Conservation (phyloP, 2,797 vertebrate genomes). For the Ispidina lecontei region DNA sequence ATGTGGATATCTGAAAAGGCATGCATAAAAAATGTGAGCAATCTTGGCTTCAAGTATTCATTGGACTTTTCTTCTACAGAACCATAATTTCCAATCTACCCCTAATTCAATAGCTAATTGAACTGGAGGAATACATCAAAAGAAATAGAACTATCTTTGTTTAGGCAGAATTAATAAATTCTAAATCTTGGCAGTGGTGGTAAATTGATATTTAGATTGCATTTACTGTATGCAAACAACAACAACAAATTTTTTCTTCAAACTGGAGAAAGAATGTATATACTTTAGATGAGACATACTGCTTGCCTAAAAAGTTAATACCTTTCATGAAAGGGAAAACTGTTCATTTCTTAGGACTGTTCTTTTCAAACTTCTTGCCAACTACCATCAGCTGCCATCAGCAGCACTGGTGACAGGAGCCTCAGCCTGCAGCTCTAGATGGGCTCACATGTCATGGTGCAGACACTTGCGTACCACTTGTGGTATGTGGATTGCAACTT, state of each 20-base stretch:
- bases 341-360: background rate
- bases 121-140: constrained; percentile 3
- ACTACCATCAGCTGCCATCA: background rate
- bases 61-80: background rate
- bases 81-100: background rate
- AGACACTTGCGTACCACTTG: background rate
- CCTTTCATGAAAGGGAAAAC: background rate
- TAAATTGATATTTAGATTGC: background rate
- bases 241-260: too few relatives aligned
- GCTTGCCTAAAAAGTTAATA: background rate
- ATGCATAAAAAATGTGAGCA: background rate
- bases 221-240: background rate
- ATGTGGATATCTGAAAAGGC: background rate
- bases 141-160: background rate
- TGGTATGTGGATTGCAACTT: background rate
- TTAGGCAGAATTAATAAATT: constrained; percentile 17
- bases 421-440: background rate
- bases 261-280: background rate
- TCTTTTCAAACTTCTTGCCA: background rate
- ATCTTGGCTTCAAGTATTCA: constrained; percentile 12
- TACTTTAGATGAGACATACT: background rate
- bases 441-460: background rate
- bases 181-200: background rate
- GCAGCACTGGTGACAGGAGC: background rate
- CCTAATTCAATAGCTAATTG: constrained; percentile 9